These are phyloP conservation scores for Antheraea assamensis DNA, from an alignment of 2,888 invertebrate genomes.

Conservation along the genomic window DNA sequence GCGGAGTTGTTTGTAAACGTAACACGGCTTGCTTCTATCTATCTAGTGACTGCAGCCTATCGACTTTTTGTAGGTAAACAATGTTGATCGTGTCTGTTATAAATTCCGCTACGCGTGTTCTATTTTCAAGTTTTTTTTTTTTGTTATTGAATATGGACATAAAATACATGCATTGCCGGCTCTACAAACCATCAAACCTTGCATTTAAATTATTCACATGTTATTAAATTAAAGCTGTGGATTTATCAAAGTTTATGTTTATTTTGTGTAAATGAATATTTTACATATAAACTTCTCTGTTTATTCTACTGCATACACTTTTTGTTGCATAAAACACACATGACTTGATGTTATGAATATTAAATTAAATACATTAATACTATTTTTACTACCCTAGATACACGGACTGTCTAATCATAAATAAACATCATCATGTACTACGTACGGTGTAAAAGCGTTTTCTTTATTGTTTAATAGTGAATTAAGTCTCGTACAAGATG, in stretches of 20 bases:
- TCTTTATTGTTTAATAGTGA: too few species aligned
- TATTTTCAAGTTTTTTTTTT: conserved; percentile 15
- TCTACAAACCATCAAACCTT: neutral
- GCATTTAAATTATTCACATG: neutral
- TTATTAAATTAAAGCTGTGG: neutral
- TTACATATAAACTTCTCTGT: too few species aligned
- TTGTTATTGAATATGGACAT: neutral
- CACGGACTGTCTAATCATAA: too few species aligned
- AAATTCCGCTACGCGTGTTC: conserved; percentile 1
- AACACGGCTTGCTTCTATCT: conserved; percentile 45
- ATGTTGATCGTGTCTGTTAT: conserved; percentile 37
- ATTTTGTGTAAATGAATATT: too few species aligned
- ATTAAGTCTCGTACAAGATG: too few species aligned
- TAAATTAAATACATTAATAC: too few species aligned
- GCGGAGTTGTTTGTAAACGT: conserved; percentile 68
- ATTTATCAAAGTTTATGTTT: neutral
- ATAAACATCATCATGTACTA: too few species aligned
- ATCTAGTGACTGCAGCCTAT: conserved; percentile 48
- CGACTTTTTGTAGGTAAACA: conserved; percentile 41
- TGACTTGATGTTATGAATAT: too few species aligned
- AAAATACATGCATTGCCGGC: neutral
- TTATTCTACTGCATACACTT: too few species aligned
- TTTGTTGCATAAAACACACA: too few species aligned
- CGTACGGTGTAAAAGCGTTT: too few species aligned
- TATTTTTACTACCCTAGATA: too few species aligned